These are phyloP conservation scores for Cotesia typhae DNA, from an alignment of 1,140 invertebrate species.

Conservation along the genomic window DNA sequence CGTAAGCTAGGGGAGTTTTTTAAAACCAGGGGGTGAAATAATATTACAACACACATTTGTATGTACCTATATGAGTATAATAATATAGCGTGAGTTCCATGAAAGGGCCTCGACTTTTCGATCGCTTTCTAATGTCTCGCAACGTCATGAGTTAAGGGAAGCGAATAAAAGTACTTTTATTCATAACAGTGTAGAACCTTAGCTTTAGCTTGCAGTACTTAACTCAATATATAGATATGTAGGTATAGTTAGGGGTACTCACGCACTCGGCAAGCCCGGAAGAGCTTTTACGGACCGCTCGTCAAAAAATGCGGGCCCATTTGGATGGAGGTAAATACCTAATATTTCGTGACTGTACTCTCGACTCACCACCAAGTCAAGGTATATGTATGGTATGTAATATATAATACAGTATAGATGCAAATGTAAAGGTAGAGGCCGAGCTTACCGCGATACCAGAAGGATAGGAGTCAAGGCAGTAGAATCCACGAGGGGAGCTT, in stretches of 20 bases:
- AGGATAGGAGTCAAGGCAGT: too few relatives aligned
- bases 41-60: too few relatives aligned
- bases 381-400: too few relatives aligned
- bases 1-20: too few relatives aligned
- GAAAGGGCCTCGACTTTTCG: constrained; percentile 31
- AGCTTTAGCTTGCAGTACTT: too few relatives aligned
- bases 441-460: constrained; percentile 32
- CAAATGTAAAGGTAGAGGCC: constrained; percentile 7
- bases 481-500: constrained; percentile 19
- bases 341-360: constrained; percentile 9
- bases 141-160: constrained; percentile 1
- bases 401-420: background rate
- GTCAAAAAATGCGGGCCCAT: constrained; percentile 12
- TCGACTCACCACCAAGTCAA: too few relatives aligned
- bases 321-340: background rate
- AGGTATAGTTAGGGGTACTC: background rate
- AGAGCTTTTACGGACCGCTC: constrained; percentile 9
- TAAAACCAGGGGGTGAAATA: too few relatives aligned
- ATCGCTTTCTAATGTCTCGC: constrained; percentile 24
- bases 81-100: constrained; percentile 29
- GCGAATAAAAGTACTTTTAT: background rate
- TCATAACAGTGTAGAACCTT: too few relatives aligned
- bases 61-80: too few relatives aligned
- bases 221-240: too few relatives aligned
- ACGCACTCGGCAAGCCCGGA: background rate